These are phyloP conservation scores for Limenitis camilla DNA, from an alignment of 2,888 invertebrate species.

Conservation along the genomic window DNA sequence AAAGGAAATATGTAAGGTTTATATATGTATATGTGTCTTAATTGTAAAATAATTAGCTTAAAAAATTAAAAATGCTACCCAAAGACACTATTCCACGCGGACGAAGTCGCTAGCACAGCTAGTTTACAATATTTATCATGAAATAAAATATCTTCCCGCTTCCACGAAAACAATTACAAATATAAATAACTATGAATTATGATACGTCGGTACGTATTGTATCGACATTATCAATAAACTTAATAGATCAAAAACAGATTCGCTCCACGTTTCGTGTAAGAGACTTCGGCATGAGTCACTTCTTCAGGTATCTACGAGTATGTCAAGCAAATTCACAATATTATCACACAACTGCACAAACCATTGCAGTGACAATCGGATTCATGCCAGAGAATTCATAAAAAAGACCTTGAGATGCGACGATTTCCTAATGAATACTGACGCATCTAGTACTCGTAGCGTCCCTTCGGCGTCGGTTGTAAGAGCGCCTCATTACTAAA, in stretches of 20 bases:
- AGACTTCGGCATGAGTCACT: constrained; percentile 19
- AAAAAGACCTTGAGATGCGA: constrained; percentile 49
- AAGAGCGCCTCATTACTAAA: constrained; percentile 43
- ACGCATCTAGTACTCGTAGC: constrained; percentile 52
- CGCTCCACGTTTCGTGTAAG: constrained; percentile 7
- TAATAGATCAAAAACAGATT: not conserved
- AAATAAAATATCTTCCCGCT: too few species aligned
- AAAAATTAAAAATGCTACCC: too few species aligned
- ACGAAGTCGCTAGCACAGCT: too few species aligned
- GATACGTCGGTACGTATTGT: constrained; percentile 1
- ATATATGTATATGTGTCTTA: too few species aligned
- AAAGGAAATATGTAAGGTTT: too few species aligned
- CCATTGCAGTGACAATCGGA: constrained; percentile 43
- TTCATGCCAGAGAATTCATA: constrained; percentile 64
- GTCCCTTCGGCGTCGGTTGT: constrained; percentile 49
- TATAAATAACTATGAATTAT: constrained; percentile 1
- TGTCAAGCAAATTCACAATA: constrained; percentile 53
- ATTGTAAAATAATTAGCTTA: too few species aligned
- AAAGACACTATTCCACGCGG: too few species aligned
- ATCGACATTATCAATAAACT: not conserved
- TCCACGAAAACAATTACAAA: too few species aligned
- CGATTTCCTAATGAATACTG: constrained; percentile 54
- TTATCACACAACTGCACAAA: constrained; percentile 49
- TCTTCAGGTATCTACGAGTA: constrained; percentile 28
- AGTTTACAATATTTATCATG: too few species aligned